Conservation (phyloP, 2,888 invertebrate species). For the Caenorhabditis virilis region DNA sequence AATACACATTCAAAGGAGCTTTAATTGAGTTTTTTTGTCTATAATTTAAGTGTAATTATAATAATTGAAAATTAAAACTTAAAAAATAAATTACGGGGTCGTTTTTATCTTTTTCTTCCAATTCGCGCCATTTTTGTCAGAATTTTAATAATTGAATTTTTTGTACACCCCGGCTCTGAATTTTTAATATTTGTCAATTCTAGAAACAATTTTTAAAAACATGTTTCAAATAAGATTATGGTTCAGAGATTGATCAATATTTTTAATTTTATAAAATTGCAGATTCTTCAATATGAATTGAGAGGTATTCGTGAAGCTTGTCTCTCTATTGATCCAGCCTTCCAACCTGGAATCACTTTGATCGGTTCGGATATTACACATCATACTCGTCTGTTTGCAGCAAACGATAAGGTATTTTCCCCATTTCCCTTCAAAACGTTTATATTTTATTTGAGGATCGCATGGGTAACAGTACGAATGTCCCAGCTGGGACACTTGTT, state of each 20-base stretch:
- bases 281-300: conserved; percentile 28
- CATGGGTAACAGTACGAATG: conserved; percentile 25
- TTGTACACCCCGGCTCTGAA: too few species aligned
- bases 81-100: too few species aligned
- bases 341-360: conserved; percentile 34
- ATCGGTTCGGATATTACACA: conserved; percentile 29
- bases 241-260: neutral
- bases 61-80: too few species aligned
- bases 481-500: conserved; percentile 35
- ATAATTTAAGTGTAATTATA: too few species aligned
- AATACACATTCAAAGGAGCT: too few species aligned
- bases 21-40: too few species aligned
- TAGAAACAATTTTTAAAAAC: too few species aligned
- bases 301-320: conserved; percentile 28
- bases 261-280: neutral
- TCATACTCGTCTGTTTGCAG: conserved; percentile 25
- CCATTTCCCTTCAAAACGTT: neutral
- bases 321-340: conserved; percentile 14
- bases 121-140: too few species aligned
- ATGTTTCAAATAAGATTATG: too few species aligned
- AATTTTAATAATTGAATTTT: too few species aligned
- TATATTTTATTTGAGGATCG: conserved; percentile 13
- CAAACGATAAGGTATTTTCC: conserved; percentile 10
- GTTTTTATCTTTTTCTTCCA: too few species aligned
- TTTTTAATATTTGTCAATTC: too few species aligned